Percentiles rank a stretch among this genome's conserved stretches.
Evolutionary conservation across 2,113 vertebrate species (phyloP).

Genomic region (Heterocephalus glaber): DNA sequence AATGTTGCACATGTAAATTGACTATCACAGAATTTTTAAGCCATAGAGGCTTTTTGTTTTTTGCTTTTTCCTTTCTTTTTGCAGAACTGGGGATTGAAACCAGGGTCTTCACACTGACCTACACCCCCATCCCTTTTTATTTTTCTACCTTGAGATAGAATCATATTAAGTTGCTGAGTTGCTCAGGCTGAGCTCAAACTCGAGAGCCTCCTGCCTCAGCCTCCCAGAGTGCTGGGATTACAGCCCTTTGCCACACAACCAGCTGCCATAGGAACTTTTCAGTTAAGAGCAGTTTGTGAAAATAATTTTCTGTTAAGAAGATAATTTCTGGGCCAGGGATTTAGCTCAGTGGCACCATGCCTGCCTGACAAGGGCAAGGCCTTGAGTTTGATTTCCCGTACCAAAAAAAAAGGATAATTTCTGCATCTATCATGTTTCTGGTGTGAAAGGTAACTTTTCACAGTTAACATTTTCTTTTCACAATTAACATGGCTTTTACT

Average conservation of each 20-base stretch:
- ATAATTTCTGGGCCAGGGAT: neutral
- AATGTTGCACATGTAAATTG: neutral
- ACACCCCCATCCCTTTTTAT: neutral
- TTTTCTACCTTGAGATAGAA: neutral
- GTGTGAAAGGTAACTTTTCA: neutral
- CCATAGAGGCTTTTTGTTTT: neutral
- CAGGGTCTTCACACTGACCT: neutral
- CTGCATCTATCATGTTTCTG: constrained; percentile 2
- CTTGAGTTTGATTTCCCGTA: no score
- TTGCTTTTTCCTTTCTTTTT: neutral
- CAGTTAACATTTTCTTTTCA: neutral
- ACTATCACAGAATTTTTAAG: constrained; percentile 13
- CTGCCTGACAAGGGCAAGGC: no score
- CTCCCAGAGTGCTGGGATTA: neutral
- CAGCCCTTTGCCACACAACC: neutral
- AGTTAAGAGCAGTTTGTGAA: neutral
- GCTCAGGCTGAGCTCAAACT: neutral
- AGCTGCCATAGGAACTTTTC: neutral
- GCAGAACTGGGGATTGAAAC: neutral
- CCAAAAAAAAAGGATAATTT: neutral
- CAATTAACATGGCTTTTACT: constrained; percentile 19
- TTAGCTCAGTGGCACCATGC: no score
- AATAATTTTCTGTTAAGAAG: constrained; percentile 49
- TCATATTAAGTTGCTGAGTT: neutral
- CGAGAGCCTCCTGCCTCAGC: neutral